Base-by-base conservation (phyloP, 2,113 vertebrate species). In the Abramis brama region DNA sequence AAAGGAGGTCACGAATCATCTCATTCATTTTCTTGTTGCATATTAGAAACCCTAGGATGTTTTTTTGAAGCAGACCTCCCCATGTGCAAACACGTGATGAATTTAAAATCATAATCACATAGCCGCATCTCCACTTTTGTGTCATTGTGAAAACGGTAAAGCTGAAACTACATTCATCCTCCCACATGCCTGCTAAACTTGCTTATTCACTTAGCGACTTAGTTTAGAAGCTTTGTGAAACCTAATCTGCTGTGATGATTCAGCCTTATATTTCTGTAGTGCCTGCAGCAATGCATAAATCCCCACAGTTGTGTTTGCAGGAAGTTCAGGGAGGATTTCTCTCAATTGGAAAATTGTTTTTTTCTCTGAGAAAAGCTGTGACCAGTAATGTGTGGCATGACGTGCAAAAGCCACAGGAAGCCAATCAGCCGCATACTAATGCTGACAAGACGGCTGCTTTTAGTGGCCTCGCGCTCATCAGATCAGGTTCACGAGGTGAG, bases 361-460 rank as follows among this genome's bases (percentile, higher is more conserved):
- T 11, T 9, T 30, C 23, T 75, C 1, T 1, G 80, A 83, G 30
- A 30, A 73, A 43, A 82, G 33, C 68, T 45, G 11, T 21, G 23
- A 47, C 77, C 45, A 60, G 17, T 47, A 50, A 74, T 70, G 50
- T 68, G 66, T 45, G 19, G n/a, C 82, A 78, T 25, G 30, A 83
- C 62, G 71, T 36, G 27, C 62, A 23, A 86, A 43, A 79, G 62
- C 62, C 60, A 79, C 71, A 66, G 82, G 78, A 81, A 85, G 78
- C 66, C 68, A 50, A 84, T 62, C 23, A 74, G 60, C 75, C 43
- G 74, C 78, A 47, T 74, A 55, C 62, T 89, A 89, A 92, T 87
- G 82, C 87, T 77, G 82, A 88, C 85, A 87, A 90, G 75, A 59
- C 74, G 70, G 47, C 85, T 74, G 25, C 9, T 81, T 85, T 85